Conservation (phyloP, 1,140 invertebrate species). For the Stenopsyche tienmushanensis region DNA sequence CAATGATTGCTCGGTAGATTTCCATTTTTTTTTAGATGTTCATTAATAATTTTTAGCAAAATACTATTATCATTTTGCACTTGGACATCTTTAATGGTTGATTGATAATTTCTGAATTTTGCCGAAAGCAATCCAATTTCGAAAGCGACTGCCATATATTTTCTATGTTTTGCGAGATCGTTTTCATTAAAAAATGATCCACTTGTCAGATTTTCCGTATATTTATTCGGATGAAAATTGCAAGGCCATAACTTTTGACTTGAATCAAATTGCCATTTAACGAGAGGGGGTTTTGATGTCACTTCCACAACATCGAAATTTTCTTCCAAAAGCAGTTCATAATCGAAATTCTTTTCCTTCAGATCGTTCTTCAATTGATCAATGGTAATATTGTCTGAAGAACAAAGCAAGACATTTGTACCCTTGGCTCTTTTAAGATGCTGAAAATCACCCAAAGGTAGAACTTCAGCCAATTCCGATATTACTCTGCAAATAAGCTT, state of each 20-base stretch:
- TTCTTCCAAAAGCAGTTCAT: conserved; percentile 53
- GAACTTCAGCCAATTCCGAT: conserved; percentile 56
- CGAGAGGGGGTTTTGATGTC: conserved; percentile 60
- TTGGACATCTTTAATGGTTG: conserved; percentile 24
- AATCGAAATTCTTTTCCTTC: conserved; percentile 53
- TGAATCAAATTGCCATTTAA: conserved; percentile 67
- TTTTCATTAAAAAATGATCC: conserved; percentile 63
- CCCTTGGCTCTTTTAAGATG: conserved; percentile 75
- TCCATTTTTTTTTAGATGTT: background rate
- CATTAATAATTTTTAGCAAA: background rate
- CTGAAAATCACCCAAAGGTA: conserved; percentile 61
- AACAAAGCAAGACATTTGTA: conserved; percentile 62
- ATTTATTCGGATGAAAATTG: conserved; percentile 79
- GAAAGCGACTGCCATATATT: conserved; percentile 64
- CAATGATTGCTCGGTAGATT: no score
- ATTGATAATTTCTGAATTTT: background rate
- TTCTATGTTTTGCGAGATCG: conserved; percentile 61
- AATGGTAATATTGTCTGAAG: conserved; percentile 41
- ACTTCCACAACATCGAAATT: conserved; percentile 61
- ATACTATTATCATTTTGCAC: background rate
- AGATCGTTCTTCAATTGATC: conserved; percentile 54
- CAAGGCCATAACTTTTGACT: conserved; percentile 73
- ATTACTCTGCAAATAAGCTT: conserved; percentile 67
- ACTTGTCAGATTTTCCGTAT: conserved; percentile 64
- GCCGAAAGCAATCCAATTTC: conserved; percentile 50